phyloP scores from a whole-genome alignment of 2,888 invertebrate species.

The Ophion ellenae region DNA sequence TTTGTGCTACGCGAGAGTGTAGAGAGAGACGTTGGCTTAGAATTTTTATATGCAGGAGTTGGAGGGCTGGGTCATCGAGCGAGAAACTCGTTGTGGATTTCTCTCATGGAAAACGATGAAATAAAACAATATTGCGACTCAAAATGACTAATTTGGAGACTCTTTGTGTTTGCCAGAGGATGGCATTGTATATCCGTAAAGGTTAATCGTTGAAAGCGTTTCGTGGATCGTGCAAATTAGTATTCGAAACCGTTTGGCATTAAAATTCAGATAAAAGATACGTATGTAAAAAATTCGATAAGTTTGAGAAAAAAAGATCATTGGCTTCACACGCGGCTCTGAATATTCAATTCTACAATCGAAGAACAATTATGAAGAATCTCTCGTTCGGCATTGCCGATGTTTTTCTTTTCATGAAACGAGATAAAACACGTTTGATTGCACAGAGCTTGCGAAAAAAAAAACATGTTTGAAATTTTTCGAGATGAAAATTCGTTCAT shows the following conservation, averaged over 20 bases:
- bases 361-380: background rate
- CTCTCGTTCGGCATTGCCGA: background rate
- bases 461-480: background rate
- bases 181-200: background rate
- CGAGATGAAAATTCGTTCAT: slow-evolving; percentile 42
- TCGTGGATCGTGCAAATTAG: background rate
- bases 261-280: background rate
- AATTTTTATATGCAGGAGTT: background rate
- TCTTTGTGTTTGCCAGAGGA: background rate
- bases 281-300: background rate
- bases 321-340: background rate
- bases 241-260: background rate
- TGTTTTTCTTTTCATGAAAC: background rate
- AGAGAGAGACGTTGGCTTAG: background rate
- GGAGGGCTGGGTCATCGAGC: slow-evolving; percentile 3
- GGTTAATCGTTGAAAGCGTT: background rate
- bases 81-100: background rate
- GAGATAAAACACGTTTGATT: no score
- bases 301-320: background rate
- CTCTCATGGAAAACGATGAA: background rate
- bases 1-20: background rate
- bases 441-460: background rate
- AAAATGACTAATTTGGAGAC: background rate
- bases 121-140: background rate
- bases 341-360: background rate